phyloP scores from a whole-genome alignment of 2,113 vertebrate species.

The Lonchura striata region DNA sequence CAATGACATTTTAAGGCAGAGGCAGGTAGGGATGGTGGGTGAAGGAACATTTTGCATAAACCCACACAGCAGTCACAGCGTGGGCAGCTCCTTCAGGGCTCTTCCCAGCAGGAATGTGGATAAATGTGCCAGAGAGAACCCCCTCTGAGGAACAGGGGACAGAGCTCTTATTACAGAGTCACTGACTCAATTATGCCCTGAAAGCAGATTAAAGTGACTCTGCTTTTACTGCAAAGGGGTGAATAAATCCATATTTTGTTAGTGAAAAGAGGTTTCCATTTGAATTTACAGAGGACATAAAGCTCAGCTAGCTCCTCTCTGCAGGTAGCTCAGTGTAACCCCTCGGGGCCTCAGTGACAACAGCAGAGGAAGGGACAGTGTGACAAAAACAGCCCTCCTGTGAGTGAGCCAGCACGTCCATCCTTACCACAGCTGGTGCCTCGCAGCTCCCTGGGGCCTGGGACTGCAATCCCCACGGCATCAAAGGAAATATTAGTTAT shows the following conservation, averaged over 20 bases:
- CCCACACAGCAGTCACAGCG: slow-evolving; percentile 44
- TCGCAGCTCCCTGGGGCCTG: background rate
- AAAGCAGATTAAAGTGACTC: background rate
- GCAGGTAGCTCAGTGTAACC: background rate
- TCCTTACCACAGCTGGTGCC: background rate
- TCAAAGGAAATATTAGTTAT: background rate
- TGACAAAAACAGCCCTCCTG: background rate
- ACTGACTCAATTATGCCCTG: slow-evolving; percentile 12
- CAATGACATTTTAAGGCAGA: slow-evolving; percentile 43
- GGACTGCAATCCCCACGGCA: background rate
- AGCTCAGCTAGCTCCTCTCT: background rate
- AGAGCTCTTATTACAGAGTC: background rate
- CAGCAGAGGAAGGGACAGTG: background rate
- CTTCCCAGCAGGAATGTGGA: slow-evolving; percentile 18
- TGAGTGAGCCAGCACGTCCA: background rate
- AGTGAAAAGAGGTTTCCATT: background rate
- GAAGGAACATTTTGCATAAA: slow-evolving; percentile 65
- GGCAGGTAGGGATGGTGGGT: slow-evolving; percentile 60
- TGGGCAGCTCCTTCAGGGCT: slow-evolving; percentile 41
- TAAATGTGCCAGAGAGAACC: slow-evolving; percentile 33
- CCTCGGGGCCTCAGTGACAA: background rate
- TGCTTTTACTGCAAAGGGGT: background rate
- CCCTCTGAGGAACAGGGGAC: slow-evolving; percentile 16
- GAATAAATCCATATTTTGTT: background rate
- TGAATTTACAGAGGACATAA: background rate